phyloP scores from a whole-genome alignment of 2,888 invertebrate genomes.

The Chalcosyrphus nemorum region DNA sequence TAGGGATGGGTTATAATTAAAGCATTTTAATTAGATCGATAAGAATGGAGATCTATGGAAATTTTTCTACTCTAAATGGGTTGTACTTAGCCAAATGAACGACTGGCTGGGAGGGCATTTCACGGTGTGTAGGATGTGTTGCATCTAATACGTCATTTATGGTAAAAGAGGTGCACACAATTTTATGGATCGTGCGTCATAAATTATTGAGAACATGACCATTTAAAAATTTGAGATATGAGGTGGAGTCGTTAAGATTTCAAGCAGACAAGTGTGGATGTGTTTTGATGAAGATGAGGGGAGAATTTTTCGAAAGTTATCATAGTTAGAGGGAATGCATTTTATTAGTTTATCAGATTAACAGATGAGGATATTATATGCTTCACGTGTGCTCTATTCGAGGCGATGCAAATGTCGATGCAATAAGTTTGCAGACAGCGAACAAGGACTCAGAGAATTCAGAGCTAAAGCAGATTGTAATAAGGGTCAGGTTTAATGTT shows the following conservation, averaged over 20 bases:
- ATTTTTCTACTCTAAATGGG: background rate
- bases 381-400: no score
- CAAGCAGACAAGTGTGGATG: conserved; percentile 28
- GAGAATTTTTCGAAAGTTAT: conserved; percentile 14
- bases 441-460: no score
- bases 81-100: background rate
- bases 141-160: conserved; percentile 20
- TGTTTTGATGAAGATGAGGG: background rate
- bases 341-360: no score
- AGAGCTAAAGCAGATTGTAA: no score
- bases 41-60: conserved; percentile 27
- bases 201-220: conserved; percentile 21
- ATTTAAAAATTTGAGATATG: conserved; percentile 28
- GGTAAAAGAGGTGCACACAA: conserved; percentile 22
- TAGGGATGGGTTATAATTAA: conserved; percentile 35
- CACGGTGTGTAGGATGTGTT: conserved; percentile 33
- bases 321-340: background rate
- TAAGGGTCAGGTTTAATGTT: no score
- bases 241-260: conserved; percentile 4
- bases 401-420: no score
- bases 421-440: no score
- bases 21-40: conserved; percentile 42
- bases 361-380: no score
- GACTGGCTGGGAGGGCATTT: background rate
- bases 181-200: conserved; percentile 45